Conservation (phyloP, 92 coral and sea anemone genomes). For the Diadumene lineata region DNA sequence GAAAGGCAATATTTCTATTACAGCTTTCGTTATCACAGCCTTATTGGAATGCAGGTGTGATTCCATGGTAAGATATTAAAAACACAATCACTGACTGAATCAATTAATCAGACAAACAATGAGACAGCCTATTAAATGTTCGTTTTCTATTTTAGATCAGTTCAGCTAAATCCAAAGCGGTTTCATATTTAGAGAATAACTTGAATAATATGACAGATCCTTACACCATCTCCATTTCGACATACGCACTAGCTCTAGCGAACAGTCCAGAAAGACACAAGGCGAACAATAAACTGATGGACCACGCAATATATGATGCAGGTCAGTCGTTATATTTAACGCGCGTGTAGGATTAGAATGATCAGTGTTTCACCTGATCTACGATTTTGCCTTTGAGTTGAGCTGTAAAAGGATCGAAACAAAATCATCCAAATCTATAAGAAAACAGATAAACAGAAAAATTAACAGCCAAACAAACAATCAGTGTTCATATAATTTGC, state of each 20-base stretch:
- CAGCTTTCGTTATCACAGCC: slow-evolving; percentile 88
- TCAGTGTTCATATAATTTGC: too few species aligned
- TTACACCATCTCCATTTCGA: slow-evolving; percentile 79
- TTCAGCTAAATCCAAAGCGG: slow-evolving; percentile 66
- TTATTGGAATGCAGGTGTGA: slow-evolving; percentile 78
- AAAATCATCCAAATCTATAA: too few species aligned
- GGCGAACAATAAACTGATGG: slow-evolving; percentile 72
- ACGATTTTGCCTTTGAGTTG: too few species aligned
- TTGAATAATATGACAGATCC: slow-evolving; percentile 56
- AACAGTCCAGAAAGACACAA: slow-evolving; percentile 65
- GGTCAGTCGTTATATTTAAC: slow-evolving; percentile 67
- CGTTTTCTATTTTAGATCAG: not conserved
- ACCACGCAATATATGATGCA: slow-evolving; percentile 65
- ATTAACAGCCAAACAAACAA: too few species aligned
- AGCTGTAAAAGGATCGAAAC: too few species aligned
- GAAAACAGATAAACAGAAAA: too few species aligned
- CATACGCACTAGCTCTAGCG: slow-evolving; percentile 86
- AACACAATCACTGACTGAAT: not conserved
- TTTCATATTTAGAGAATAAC: slow-evolving; percentile 61
- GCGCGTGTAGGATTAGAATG: too few species aligned
- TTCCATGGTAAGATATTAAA: slow-evolving; percentile 52
- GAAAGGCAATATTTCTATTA: slow-evolving; percentile 88
- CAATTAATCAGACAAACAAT: not conserved
- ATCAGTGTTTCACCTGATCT: too few species aligned
- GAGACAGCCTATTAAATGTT: not conserved